Evolutionary conservation across 1,140 invertebrate genomes (phyloP).

Genomic region (Heliconius congener): DNA sequence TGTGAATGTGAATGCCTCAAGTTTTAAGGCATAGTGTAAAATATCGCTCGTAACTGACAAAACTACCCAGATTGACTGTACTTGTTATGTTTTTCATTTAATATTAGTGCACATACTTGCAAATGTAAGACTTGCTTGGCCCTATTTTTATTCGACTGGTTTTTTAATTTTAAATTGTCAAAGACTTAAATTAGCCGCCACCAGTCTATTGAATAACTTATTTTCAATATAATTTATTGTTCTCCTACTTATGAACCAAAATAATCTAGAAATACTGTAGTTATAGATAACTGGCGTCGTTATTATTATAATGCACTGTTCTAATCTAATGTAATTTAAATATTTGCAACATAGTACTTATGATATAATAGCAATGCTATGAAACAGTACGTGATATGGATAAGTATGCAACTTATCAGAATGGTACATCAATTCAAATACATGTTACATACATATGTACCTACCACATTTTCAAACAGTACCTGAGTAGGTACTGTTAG

Average conservation of each 20-base stretch:
- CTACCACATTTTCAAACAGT: neutral
- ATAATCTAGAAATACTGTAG: neutral
- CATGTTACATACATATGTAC: neutral
- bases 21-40: too few relatives aligned
- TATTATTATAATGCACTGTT: neutral
- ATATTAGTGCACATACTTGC: too few relatives aligned
- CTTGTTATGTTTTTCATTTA: too few relatives aligned
- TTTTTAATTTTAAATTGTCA: too few relatives aligned
- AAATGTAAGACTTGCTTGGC: too few relatives aligned
- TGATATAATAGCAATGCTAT: neutral
- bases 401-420: neutral
- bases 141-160: too few relatives aligned
- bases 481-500: neutral
- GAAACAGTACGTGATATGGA: neutral
- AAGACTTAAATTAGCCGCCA: too few relatives aligned
- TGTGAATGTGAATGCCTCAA: too few relatives aligned
- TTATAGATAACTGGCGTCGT: neutral
- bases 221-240: too few relatives aligned
- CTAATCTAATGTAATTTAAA: neutral
- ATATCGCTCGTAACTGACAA: too few relatives aligned
- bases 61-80: too few relatives aligned
- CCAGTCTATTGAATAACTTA: too few relatives aligned
- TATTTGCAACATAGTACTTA: neutral
- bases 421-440: neutral
- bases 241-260: neutral